Base-by-base conservation (phyloP, 2,797 vertebrate genomes). In the Catamblyrhynchus diadema region DNA sequence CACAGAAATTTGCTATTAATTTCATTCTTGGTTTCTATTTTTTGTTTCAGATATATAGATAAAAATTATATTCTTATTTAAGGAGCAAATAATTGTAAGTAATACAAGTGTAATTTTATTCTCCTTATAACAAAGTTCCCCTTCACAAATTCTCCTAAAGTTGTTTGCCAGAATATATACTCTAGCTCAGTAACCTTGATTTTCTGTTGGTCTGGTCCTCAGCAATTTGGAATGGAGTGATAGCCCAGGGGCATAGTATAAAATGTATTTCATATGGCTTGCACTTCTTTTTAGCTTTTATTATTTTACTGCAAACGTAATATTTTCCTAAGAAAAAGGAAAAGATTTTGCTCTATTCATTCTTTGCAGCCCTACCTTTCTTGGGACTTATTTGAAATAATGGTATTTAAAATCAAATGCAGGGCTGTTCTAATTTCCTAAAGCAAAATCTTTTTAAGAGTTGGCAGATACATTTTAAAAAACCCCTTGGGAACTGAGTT, bases 361-460 rank as follows among this genome's bases (percentile, higher is more conserved):
- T 69, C 21, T 95, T 69, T 67, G 9, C 54, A 74, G 22, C 41
- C 8, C 14, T 95, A 69, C 62, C 28, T 93, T 88, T 90, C 62
- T 73, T 69, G 56, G 94, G 85, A 93, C 70, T 91, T 81, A 53
- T 82, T 79, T 81, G 48, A 88, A 89, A 90, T 91, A 96, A 51
- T 54, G 51, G 5, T 70, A 53, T 87, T 96, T 87, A 83, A 86
- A 90, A 70, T 62, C 42, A 88, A 81, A 90, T 88, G n/a, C 39
- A 84, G 16, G 27, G 7, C 33, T 93, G 56, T 39, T 89, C 60
- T 92, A 83, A 96, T 95, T 96, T 96, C 51, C 69, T 81, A 88
- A 77, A 86, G 22, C 12, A 95, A 95, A 97, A 72, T 88, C 32
- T 70, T 85, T 84, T 87, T 90, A 86, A 81, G 47, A 30, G 59